These are phyloP conservation scores for Acleris sparsana DNA, from an alignment of 2,888 invertebrate genomes.

Conservation along the genomic window DNA sequence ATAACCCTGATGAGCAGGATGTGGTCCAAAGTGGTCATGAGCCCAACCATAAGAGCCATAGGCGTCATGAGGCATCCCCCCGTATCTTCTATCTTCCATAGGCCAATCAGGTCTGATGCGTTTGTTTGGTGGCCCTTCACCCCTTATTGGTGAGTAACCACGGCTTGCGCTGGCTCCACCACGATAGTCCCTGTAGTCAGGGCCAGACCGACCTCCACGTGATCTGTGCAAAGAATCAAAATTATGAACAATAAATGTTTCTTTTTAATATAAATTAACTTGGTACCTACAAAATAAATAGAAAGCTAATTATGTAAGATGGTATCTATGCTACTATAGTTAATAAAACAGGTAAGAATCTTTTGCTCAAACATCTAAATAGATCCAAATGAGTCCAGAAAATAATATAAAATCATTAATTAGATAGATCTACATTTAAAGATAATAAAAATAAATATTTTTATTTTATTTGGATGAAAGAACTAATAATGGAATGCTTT, in stretches of 20 bases:
- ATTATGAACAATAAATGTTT: not conserved
- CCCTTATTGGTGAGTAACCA: constrained; percentile 90
- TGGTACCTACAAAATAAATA: not conserved
- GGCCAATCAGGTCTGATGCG: constrained; percentile 90
- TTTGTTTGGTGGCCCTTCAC: constrained; percentile 90
- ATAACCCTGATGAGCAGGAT: constrained; percentile 85
- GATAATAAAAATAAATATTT: no score
- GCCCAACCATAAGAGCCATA: constrained; percentile 83
- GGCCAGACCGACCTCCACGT: constrained; percentile 88
- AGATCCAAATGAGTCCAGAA: no score
- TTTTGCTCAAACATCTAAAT: no score
- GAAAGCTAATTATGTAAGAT: not conserved
- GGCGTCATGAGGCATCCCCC: constrained; percentile 78
- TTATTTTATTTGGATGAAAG: no score
- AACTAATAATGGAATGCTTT: no score
- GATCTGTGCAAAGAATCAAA: constrained; percentile 54
- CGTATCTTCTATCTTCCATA: constrained; percentile 77
- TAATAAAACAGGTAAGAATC: no score
- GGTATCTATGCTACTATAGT: not conserved
- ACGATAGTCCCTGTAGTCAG: constrained; percentile 91
- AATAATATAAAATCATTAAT: no score
- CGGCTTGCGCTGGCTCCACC: constrained; percentile 87
- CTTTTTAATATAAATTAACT: not conserved
- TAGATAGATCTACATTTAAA: no score
- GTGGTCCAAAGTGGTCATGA: constrained; percentile 81